Evolutionary conservation across 2,113 vertebrate species (phyloP).

Genomic region (Poecile atricapillus): DNA sequence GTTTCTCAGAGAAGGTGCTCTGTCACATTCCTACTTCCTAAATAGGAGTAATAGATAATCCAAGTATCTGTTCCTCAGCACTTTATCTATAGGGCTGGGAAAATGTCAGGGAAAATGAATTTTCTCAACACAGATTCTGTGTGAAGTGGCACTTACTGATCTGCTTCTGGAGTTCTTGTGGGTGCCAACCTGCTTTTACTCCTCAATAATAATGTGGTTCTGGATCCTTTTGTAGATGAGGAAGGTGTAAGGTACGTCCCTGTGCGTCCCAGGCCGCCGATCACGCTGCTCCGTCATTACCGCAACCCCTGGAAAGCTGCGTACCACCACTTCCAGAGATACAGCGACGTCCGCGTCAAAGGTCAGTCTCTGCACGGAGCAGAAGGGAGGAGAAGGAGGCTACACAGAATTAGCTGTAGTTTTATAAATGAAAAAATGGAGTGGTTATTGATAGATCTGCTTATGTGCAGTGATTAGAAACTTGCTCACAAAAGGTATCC

Average conservation of each 20-base stretch:
- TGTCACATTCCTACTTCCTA: background rate
- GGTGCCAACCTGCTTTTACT: background rate
- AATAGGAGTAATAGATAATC: background rate
- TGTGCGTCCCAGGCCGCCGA: constrained; percentile 87
- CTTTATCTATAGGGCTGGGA: background rate
- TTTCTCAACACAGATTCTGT: background rate
- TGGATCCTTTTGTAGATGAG: constrained; percentile 79
- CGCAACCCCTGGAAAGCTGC: constrained; percentile 98
- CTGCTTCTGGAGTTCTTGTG: background rate
- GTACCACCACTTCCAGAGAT: constrained; percentile 97
- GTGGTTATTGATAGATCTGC: background rate
- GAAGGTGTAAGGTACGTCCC: constrained; percentile 97
- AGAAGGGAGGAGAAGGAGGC: too few relatives aligned
- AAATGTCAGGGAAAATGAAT: background rate
- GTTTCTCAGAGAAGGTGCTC: background rate
- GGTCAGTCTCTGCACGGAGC: constrained; percentile 65
- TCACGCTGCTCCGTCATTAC: constrained; percentile 93
- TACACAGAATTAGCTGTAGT: rapidly evolving
- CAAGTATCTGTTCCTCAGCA: background rate
- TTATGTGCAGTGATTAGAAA: rapidly evolving
- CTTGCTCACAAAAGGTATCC: background rate
- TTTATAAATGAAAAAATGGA: background rate
- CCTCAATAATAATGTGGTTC: rapidly evolving
- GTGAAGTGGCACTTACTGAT: background rate
- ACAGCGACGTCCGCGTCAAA: constrained; percentile 96